Evolutionary conservation across 2,797 vertebrate species (phyloP).

Genomic region (Triplophysa bombifrons): DNA sequence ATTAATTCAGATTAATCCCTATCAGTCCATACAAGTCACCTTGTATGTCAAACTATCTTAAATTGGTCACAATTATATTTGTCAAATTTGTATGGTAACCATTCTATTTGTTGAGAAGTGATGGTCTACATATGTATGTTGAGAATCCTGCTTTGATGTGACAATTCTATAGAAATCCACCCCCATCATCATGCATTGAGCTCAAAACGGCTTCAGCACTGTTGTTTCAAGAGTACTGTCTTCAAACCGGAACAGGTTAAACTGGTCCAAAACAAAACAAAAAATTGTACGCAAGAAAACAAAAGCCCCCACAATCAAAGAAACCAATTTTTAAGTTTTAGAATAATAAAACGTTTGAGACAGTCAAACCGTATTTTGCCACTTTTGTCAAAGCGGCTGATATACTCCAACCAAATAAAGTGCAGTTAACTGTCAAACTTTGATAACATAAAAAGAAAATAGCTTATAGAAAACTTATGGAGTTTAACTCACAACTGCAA

Average conservation of each 20-base stretch:
- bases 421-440: background rate
- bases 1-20: background rate
- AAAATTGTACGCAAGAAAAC: conserved; percentile 36
- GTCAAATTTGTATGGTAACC: background rate
- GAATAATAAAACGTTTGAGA: conserved; percentile 1
- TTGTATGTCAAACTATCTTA: background rate
- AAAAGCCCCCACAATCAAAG: conserved; percentile 42
- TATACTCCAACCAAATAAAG: background rate
- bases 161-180: conserved; percentile 49
- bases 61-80: background rate
- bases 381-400: background rate
- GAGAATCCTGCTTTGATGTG: background rate
- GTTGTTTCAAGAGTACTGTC: conserved; percentile 65
- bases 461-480: background rate
- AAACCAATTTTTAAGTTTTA: background rate
- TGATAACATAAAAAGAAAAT: conserved; percentile 13
- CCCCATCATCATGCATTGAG: conserved; percentile 31
- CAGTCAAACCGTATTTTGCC: background rate
- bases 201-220: conserved; percentile 48
- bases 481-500: background rate
- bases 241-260: conserved; percentile 66
- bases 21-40: background rate
- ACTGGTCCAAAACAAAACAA: conserved; percentile 67
- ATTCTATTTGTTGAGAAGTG: background rate
- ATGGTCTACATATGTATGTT: background rate